Evolutionary conservation across 2,888 invertebrate genomes (phyloP).

Genomic region (Azorinus chamasolen): DNA sequence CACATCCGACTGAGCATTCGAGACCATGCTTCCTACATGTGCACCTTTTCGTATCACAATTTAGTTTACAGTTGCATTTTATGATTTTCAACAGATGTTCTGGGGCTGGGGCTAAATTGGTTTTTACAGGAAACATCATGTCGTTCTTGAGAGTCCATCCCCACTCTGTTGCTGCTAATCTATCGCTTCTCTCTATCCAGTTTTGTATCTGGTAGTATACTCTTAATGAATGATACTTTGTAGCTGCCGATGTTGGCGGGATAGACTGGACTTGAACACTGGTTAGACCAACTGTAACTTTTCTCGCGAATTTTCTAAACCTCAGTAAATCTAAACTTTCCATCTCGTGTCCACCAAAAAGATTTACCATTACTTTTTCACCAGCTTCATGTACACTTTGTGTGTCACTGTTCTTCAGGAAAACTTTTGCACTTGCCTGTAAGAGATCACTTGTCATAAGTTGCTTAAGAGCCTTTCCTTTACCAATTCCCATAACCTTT

Average conservation of each 20-base stretch:
- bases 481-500: slow-evolving; percentile 52
- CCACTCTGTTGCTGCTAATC: slow-evolving; percentile 44
- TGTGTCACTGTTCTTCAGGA: no score
- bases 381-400: no score
- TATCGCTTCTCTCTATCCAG: slow-evolving; percentile 45
- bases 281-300: slow-evolving; percentile 40
- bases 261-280: slow-evolving; percentile 57
- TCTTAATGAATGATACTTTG: slow-evolving; percentile 58
- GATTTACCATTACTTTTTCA: background rate
- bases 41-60: slow-evolving; percentile 55
- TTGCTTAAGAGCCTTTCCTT: slow-evolving; percentile 41
- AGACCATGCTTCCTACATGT: slow-evolving; percentile 57
- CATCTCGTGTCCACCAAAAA: slow-evolving; percentile 39
- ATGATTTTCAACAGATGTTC: slow-evolving; percentile 50
- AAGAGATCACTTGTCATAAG: background rate
- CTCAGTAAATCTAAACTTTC: slow-evolving; percentile 47
- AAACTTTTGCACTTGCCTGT: background rate
- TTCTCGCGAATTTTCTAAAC: slow-evolving; percentile 43
- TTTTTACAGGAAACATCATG: slow-evolving; percentile 40
- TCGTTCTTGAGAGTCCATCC: slow-evolving; percentile 52
- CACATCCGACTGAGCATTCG: slow-evolving; percentile 48
- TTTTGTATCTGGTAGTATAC: slow-evolving; percentile 64
- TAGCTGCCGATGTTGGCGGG: slow-evolving; percentile 70
- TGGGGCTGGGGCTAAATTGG: slow-evolving; percentile 56
- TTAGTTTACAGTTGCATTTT: slow-evolving; percentile 53